These are phyloP conservation scores for Phenganax subtilis DNA, from an alignment of 92 coral and sea anemone species.

Conservation along the genomic window DNA sequence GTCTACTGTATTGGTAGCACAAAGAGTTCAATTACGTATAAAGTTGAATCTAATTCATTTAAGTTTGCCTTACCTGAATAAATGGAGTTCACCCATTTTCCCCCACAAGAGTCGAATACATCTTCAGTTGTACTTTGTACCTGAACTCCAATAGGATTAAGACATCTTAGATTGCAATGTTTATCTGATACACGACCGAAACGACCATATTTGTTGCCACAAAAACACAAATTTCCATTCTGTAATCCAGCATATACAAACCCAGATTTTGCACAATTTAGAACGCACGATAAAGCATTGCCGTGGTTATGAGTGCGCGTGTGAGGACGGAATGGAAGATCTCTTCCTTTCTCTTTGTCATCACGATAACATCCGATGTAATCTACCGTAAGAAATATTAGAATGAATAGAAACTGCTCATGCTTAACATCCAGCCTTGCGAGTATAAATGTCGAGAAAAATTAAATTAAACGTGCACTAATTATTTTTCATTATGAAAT, in stretches of 20 bases:
- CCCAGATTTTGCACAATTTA: slow-evolving; percentile 57
- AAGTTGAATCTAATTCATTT: neutral
- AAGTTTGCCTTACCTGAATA: slow-evolving; percentile 58
- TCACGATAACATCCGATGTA: slow-evolving; percentile 87
- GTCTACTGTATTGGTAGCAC: neutral
- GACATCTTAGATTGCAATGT: slow-evolving; percentile 67
- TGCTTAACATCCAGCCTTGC: neutral
- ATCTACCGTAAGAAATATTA: slow-evolving; percentile 43
- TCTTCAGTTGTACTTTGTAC: slow-evolving; percentile 28
- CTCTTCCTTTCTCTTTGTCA: slow-evolving; percentile 54
- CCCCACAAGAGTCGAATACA: slow-evolving; percentile 78
- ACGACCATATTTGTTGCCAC: slow-evolving; percentile 63
- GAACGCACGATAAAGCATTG: slow-evolving; percentile 60
- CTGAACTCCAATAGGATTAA: slow-evolving; percentile 24
- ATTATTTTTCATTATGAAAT: too few relatives aligned
- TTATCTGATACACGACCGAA: slow-evolving; percentile 74
- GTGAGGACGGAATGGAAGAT: slow-evolving; percentile 45
- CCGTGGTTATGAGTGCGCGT: slow-evolving; percentile 59
- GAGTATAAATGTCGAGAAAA: neutral
- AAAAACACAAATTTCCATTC: slow-evolving; percentile 89
- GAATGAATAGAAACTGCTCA: neutral
- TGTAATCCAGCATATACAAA: slow-evolving; percentile 83
- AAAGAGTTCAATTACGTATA: neutral
- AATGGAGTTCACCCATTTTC: slow-evolving; percentile 85
- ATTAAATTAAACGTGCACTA: neutral